phyloP scores from a whole-genome alignment of 2,888 invertebrate species.

The Liposcelis brunnea region DNA sequence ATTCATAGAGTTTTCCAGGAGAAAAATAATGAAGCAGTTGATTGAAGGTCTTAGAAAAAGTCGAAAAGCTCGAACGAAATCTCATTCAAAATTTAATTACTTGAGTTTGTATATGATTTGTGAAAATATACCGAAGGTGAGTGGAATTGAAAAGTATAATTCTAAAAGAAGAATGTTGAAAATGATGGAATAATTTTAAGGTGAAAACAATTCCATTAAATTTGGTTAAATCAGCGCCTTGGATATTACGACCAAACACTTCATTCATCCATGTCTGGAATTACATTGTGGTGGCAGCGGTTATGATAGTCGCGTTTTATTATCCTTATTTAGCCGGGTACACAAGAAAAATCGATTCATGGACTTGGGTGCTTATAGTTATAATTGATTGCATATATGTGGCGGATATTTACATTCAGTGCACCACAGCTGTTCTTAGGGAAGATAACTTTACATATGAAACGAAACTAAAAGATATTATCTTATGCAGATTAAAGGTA shows the following conservation, averaged over 20 bases:
- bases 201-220: too few species aligned
- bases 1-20: slow-evolving; percentile 22
- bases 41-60: not conserved
- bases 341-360: slow-evolving; percentile 26
- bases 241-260: slow-evolving; percentile 32
- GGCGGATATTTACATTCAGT: slow-evolving; percentile 29
- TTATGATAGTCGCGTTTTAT: slow-evolving; percentile 28
- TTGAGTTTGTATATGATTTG: not conserved
- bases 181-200: too few species aligned
- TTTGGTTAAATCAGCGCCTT: slow-evolving; percentile 21
- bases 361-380: slow-evolving; percentile 28
- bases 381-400: slow-evolving; percentile 28
- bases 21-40: not conserved
- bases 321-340: slow-evolving; percentile 35
- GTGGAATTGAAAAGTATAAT: too few species aligned
- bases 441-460: too few species aligned
- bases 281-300: slow-evolving; percentile 27
- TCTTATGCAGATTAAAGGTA: slow-evolving; percentile 23
- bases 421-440: slow-evolving; percentile 27
- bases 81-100: not conserved
- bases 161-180: too few species aligned
- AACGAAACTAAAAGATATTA: slow-evolving; percentile 27
- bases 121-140: too few species aligned
- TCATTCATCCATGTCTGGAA: slow-evolving; percentile 33
- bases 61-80: not conserved